Evolutionary conservation across 2,797 vertebrate genomes (phyloP).

Genomic region (Falco naumanni): DNA sequence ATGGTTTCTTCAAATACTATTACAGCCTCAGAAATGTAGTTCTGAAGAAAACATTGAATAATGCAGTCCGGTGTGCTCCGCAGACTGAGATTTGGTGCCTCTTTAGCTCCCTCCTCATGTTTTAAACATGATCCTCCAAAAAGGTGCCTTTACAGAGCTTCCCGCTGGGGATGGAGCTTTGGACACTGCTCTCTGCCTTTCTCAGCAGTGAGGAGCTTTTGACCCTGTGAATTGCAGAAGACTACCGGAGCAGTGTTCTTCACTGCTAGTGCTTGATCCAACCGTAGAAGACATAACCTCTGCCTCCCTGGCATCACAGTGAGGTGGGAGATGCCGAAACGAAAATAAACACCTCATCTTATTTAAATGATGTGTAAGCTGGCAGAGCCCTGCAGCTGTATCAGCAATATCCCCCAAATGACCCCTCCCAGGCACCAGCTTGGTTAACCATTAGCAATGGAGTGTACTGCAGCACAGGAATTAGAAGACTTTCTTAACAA

Average conservation of each 20-base stretch:
- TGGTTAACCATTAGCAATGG: neutral
- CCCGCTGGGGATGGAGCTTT: neutral
- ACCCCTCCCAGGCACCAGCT: neutral
- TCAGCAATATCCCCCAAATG: neutral
- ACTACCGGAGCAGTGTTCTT: neutral
- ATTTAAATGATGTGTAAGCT: neutral
- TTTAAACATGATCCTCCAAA: constrained; percentile 22
- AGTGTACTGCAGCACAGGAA: neutral
- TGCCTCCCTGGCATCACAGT: neutral
- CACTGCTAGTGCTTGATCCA: neutral
- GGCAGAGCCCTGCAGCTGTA: neutral
- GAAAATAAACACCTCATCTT: neutral
- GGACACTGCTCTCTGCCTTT: neutral
- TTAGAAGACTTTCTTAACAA: neutral
- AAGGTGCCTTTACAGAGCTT: neutral
- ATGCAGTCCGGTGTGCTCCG: neutral
- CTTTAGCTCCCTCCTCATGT: neutral
- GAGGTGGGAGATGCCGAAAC: neutral
- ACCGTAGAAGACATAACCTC: neutral
- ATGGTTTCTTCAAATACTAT: neutral
- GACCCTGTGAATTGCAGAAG: neutral
- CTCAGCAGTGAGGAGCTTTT: neutral
- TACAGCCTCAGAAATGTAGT: neutral
- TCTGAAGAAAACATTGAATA: constrained; percentile 17
- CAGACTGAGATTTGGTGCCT: neutral